Percentiles rank a stretch among this genome's conserved stretches.
Evolutionary conservation across 2,797 vertebrate genomes (phyloP).

Genomic region (Chrysocyon brachyurus): DNA sequence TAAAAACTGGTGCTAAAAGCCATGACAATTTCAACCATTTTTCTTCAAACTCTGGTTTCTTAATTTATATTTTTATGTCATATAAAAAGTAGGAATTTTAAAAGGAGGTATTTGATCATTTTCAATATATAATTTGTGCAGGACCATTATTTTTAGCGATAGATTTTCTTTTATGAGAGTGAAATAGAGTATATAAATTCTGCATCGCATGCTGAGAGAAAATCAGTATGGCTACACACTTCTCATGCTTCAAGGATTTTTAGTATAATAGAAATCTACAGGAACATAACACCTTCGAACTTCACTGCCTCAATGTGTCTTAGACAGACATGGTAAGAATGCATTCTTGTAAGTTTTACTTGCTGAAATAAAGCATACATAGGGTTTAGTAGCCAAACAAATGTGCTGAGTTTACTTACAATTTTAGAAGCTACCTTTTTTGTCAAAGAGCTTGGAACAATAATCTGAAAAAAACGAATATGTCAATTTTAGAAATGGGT

Average conservation of each 20-base stretch:
- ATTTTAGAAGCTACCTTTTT: conserved; percentile 60
- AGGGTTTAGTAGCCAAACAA: conserved; percentile 13
- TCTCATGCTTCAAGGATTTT: conserved; percentile 76
- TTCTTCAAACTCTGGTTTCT: conserved; percentile 60
- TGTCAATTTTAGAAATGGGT: conserved; percentile 1
- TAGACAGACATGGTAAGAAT: conserved; percentile 48
- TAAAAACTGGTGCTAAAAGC: conserved; percentile 28
- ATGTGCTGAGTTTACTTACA: conserved; percentile 26
- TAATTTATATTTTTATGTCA: conserved; percentile 67
- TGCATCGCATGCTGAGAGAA: conserved; percentile 54
- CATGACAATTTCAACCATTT: conserved; percentile 20
- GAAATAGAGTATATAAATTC: conserved; percentile 76
- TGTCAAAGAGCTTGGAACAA: conserved; percentile 51
- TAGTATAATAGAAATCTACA: conserved; percentile 76
- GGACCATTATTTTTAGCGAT: conserved; percentile 72
- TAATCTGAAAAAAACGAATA: neutral
- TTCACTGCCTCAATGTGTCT: conserved; percentile 52
- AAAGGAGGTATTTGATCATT: conserved; percentile 63
- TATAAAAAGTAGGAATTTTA: conserved; percentile 61
- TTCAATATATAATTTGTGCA: conserved; percentile 74
- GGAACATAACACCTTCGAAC: conserved; percentile 68
- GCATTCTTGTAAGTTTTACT: neutral
- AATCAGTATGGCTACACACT: conserved; percentile 71
- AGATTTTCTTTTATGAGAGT: conserved; percentile 73
- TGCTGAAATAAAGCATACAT: conserved; percentile 34